Percentiles rank a stretch among this genome's conserved stretches.
These are phyloP conservation scores for Ctenodactylus gundi DNA, from an alignment of 2,113 vertebrate genomes.

Conservation along the genomic window DNA sequence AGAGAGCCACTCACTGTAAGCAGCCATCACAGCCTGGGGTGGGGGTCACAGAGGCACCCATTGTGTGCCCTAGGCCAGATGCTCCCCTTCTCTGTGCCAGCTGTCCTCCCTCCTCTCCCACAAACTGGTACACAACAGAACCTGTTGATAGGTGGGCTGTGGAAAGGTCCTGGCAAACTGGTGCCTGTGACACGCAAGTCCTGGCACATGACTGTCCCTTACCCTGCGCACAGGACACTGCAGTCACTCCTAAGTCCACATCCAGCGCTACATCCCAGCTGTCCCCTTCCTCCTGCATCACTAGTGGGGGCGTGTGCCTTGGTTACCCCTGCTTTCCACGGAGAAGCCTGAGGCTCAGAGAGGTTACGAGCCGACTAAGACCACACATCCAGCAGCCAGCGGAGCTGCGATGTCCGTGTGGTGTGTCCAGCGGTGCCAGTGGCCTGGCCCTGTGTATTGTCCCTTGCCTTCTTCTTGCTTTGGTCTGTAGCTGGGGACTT, in stretches of 20 bases:
- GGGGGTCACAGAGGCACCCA: neutral
- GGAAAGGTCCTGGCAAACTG: neutral
- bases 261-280: accelerated
- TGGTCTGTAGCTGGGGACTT: neutral
- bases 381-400: neutral
- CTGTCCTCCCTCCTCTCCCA: neutral
- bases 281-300: neutral
- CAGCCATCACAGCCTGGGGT: neutral
- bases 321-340: neutral
- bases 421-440: neutral
- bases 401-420: neutral
- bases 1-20: neutral
- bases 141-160: accelerated
- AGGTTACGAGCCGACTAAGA: neutral
- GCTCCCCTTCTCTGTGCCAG: neutral
- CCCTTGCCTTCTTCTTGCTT: neutral
- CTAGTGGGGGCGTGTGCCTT: neutral
- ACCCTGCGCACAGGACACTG: accelerated
- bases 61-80: neutral
- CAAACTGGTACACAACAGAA: accelerated
- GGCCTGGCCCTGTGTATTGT: accelerated
- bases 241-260: accelerated
- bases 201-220: neutral
- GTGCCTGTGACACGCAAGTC: neutral
- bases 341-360: neutral